phyloP scores from a whole-genome alignment of 2,113 vertebrate species.

The Spilogale gracilis region DNA sequence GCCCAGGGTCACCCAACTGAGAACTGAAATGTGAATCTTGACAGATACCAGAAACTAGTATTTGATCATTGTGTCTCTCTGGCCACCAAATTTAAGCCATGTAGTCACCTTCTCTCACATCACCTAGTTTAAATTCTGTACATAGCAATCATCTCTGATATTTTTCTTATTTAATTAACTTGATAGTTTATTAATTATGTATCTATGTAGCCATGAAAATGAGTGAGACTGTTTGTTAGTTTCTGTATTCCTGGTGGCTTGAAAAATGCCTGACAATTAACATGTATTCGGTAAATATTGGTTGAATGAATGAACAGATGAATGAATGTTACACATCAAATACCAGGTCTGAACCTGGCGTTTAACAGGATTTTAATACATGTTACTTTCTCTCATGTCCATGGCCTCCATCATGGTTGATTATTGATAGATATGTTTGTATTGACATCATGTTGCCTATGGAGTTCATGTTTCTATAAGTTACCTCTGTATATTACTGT shows the following conservation, averaged over 20 bases:
- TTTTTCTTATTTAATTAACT: neutral
- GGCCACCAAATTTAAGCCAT: neutral
- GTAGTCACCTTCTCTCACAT: neutral
- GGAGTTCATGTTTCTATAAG: too few species aligned
- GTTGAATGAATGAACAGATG: neutral
- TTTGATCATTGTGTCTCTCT: neutral
- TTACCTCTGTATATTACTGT: too few species aligned
- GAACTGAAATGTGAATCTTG: neutral
- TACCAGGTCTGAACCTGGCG: neutral
- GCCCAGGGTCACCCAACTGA: neutral
- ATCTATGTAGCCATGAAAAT: neutral
- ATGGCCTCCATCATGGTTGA: neutral
- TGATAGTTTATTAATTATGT: neutral
- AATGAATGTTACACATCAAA: neutral
- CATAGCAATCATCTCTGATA: neutral
- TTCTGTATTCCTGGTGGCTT: neutral
- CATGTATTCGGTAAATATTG: neutral
- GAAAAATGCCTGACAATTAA: neutral
- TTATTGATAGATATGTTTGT: too few species aligned
- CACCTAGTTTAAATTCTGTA: neutral
- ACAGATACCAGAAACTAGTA: neutral
- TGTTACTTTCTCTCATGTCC: neutral
- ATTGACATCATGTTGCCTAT: too few species aligned
- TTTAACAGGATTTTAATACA: neutral
- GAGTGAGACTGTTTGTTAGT: neutral